Percentiles rank a stretch among this genome's conserved stretches.
These are phyloP conservation scores for Marisa cornuarietis DNA, from an alignment of 1,140 invertebrate genomes.

Conservation along the genomic window DNA sequence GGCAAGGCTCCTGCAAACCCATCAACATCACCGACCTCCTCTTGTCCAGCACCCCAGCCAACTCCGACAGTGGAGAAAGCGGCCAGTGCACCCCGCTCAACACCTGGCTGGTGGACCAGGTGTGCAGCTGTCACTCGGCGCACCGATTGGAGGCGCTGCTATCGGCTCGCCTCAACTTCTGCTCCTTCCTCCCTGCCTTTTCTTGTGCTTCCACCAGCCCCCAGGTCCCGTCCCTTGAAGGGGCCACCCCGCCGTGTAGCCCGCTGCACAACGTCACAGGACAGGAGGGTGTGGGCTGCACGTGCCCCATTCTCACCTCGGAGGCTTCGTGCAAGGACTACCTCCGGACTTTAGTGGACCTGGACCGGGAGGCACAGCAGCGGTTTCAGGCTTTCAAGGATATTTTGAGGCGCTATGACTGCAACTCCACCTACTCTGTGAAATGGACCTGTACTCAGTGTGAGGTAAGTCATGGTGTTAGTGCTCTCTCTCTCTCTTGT, in stretches of 20 bases:
- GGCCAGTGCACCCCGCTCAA: neutral
- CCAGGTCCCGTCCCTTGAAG: too few relatives aligned
- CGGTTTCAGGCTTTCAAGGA: slow-evolving; percentile 14
- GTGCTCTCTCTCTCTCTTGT: too few relatives aligned
- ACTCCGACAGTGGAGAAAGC: too few relatives aligned
- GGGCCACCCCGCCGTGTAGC: neutral
- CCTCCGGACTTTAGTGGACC: neutral
- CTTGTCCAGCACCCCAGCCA: too few relatives aligned
- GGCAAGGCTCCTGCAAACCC: too few relatives aligned
- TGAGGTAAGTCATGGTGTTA: slow-evolving; percentile 1
- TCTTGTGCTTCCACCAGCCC: neutral
- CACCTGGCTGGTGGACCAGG: slow-evolving; percentile 9
- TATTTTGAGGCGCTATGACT: slow-evolving; percentile 29
- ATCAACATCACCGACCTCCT: too few relatives aligned
- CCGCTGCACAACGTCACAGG: neutral
- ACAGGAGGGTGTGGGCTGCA: neutral
- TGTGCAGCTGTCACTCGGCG: neutral
- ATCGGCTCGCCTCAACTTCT: slow-evolving; percentile 12
- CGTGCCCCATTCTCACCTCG: neutral
- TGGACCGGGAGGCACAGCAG: slow-evolving; percentile 4
- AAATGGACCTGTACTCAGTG: slow-evolving; percentile 28
- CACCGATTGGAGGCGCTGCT: neutral
- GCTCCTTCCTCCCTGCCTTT: neutral
- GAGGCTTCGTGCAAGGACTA: neutral
- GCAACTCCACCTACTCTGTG: slow-evolving; percentile 21